Conservation (phyloP, 2,888 invertebrate genomes). For the Pogonocherus hispidulus region DNA sequence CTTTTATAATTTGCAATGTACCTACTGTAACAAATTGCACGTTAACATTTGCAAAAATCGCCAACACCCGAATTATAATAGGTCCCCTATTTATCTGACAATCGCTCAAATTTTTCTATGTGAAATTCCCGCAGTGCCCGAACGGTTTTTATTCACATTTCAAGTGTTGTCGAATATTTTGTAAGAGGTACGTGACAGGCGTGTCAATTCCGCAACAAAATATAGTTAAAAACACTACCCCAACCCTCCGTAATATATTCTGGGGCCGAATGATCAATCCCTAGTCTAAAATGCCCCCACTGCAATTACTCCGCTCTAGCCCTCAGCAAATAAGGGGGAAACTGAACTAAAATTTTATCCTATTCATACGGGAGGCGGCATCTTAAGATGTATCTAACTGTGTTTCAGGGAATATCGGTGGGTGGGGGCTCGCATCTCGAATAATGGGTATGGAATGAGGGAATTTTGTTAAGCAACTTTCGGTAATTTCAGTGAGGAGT, state of each 20-base stretch:
- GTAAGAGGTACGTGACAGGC: constrained; percentile 45
- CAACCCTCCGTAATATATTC: constrained; percentile 52
- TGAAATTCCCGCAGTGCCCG: constrained; percentile 13
- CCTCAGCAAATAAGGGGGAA: constrained; percentile 50
- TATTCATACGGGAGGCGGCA: constrained; percentile 14
- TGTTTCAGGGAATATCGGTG: background rate
- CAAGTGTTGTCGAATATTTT: constrained; percentile 41
- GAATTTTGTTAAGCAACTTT: constrained; percentile 1
- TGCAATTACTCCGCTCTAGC: constrained; percentile 54
- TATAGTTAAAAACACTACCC: constrained; percentile 40
- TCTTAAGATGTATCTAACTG: constrained; percentile 28
- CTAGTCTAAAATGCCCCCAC: constrained; percentile 43
- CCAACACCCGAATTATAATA: too few relatives aligned
- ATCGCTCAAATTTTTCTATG: too few relatives aligned
- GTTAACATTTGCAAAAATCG: too few relatives aligned
- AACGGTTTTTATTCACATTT: constrained; percentile 26
- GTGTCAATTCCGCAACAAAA: constrained; percentile 40
- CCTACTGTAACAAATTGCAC: too few relatives aligned
- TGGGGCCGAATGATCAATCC: constrained; percentile 46
- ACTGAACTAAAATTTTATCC: constrained; percentile 32
- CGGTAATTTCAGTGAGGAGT: background rate
- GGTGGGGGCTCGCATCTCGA: background rate
- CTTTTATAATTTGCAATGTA: too few relatives aligned
- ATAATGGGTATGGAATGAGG: background rate
- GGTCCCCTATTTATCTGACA: too few relatives aligned